Base-by-base conservation (phyloP, 2,888 invertebrate species). In the Rhagophthalmus giganteus region DNA sequence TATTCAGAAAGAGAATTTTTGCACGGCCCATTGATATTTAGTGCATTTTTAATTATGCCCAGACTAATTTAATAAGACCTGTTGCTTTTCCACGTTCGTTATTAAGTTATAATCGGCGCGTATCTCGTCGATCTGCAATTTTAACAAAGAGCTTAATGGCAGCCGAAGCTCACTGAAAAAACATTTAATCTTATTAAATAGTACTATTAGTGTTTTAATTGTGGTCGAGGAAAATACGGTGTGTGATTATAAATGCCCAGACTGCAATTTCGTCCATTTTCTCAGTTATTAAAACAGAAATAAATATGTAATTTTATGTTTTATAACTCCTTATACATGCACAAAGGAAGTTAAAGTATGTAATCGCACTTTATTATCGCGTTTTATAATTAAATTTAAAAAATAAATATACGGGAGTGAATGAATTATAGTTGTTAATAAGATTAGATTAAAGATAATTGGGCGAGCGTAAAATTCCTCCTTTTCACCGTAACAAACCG, bases 361-460 rank as follows among this genome's bases (percentile, higher is more conserved):
- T 48, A 48, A 48, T 48, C 48, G 48, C 30, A 27, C 34, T 32
- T 28, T 48, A 48, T 48, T 41, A 48, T 48, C 48, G 41, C 48
- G 14, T 48, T 32, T 48, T 48, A 48, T 48, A 48, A 48, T 48
- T 48, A 48, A 48, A 48, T 48, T 48, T 41, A 48, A 48, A 42
- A 42, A 48, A 48, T 48, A 41, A 48, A 48, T 48, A 48, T 25
- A 41, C 13, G 30, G 20, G 15, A 25, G 28, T n/a, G 34, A 34
- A 41, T 35, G 35, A 41, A 41, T 48, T 48, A 41, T 40, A 20
- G 31, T 34, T 24, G 26, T 41, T 41, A 48, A 41, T 41, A 34
- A 34, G 39, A 48, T 41, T 35, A 48, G 27, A 48, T 48, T 20
- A 25, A 41, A 34, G 48, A 48, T 48, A 35, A n/a, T 39, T 48